phyloP scores from a whole-genome alignment of 2,797 vertebrate genomes.

The Rhadinocentrus ornatus region DNA sequence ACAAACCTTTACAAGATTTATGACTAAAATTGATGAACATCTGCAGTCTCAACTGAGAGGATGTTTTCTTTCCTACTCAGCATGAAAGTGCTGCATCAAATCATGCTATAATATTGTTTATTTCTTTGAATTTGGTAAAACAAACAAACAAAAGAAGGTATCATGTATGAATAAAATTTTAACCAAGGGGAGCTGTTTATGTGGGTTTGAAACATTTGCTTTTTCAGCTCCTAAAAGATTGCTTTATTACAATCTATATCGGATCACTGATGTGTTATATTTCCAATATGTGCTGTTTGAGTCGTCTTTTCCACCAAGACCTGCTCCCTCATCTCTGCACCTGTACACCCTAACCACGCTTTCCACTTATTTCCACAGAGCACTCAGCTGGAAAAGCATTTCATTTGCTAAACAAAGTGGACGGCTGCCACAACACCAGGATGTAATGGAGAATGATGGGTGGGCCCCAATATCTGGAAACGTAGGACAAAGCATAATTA shows the following conservation, averaged over 20 bases:
- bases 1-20: background rate
- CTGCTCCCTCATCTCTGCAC: conserved; percentile 18
- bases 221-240: background rate
- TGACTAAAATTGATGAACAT: conserved; percentile 42
- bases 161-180: conserved; percentile 4
- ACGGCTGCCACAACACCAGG: conserved; percentile 78
- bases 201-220: conserved; percentile 15
- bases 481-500: conserved; percentile 83
- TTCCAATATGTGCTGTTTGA: conserved; percentile 1
- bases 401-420: conserved; percentile 84
- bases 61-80: conserved; percentile 5
- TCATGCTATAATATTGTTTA: conserved; percentile 17
- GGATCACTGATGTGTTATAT: background rate
- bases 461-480: conserved; percentile 68
- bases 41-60: background rate
- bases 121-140: conserved; percentile 31
- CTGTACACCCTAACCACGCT: conserved; percentile 38
- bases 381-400: conserved; percentile 80
- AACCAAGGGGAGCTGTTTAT: background rate
- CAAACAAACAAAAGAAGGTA: conserved; percentile 13
- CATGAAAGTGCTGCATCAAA: conserved; percentile 32
- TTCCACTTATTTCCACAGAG: conserved; percentile 60
- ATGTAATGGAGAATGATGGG: conserved; percentile 84
- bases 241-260: background rate
- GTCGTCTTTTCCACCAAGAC: background rate